Evolutionary conservation across 2,113 vertebrate species (phyloP), one percentile per base, ranked within the genome.

Genomic region (Bufo gargarizans): DNA sequence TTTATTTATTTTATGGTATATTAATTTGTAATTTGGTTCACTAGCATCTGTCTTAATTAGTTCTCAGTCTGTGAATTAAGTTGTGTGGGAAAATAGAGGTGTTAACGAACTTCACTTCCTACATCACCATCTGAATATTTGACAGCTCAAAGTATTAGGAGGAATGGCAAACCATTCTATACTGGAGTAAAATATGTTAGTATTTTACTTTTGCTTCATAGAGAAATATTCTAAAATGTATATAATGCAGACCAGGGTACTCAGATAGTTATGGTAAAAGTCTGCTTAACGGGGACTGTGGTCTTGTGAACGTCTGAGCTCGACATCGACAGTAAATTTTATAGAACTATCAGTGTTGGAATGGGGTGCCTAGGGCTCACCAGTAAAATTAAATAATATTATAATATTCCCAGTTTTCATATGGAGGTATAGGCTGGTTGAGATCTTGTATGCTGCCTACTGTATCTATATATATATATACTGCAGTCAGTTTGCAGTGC

Each of bases 71-170:
- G 45, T 49, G 82, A 55, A 33, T 84, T 69, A 65, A n/a, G 14
- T 43, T 84, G 82, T 49, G 63, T 69, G 63, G 49, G 49, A 53
- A 84, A 71, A 55, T 69, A 83, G 45, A 84, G 3, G 49, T 84
- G 63, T 84, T 84, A 84, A 84, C 63, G 14, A 71, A 71, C 63
- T 49, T 71, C 82, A 69, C 63, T 69, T 84, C 82, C 82, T 84
- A 84, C 82, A 71, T 45, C n/a, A 45, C 63, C 82, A 84, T 84
- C 82, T 67, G 63, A 84, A 17, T 71, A 71, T 55, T 10, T 84
- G 82, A 84, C 82, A 84, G 82, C 14, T 79, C 6, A 58, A 20
- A 50, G 43, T 45, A 67, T n/a, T 13, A 79, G 3, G 63, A 53
- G 45, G 63, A 69, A 69, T 71, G n/a, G 6, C 82, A 71, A 16